Base-by-base conservation (phyloP, 2,797 vertebrate species). In the Setipinna tenuifilis region DNA sequence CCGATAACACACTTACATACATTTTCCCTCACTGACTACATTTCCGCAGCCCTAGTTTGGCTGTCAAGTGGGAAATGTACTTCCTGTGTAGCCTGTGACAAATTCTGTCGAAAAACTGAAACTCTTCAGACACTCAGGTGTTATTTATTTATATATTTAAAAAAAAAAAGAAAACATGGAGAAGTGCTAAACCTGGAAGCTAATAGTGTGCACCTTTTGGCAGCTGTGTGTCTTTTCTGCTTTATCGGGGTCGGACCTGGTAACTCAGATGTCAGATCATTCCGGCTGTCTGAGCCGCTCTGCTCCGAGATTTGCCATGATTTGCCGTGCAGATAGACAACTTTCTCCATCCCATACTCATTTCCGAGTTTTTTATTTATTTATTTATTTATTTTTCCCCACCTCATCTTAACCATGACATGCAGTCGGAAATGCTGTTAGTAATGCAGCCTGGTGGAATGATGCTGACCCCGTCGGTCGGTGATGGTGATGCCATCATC, bases 401-500 rank as follows among this genome's bases (percentile, higher is more conserved):
- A 10, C 50, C 14, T 3, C 9, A 54, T 54, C 50, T 54, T 54
- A 54, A 54, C 50, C 50, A 9, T 54, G 50, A 54, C 50, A 54
- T 54, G 50, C 50, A 54, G 50, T 54, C 50, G 14, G 50, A 54
- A n/a, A 61, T 10, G 19, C 25, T 59, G 82, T 83, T n/a, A 57
- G 31, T 59, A 83, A 58, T 21, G 35, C 23, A 21, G 54, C 35
- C 35, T 41, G 28, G n/a, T 57, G 82, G 57, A 61, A 61, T 83
- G 82, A 61, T 58, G 71, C 71, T 78, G 68, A 75, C 68, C 68
- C 35, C 68, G 19, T 75, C 7, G 16, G n/a, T n/a, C n/a, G n/a
- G n/a, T n/a, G n/a, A n/a, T n/a, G n/a, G 28, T 75, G 68, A 75
- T 75, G 35, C 68, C 68, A 75, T 75, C 68, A 75, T 35, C 68